Evolutionary conservation across 2,797 vertebrate genomes (phyloP).

Genomic region (Gymnodraco acuticeps): DNA sequence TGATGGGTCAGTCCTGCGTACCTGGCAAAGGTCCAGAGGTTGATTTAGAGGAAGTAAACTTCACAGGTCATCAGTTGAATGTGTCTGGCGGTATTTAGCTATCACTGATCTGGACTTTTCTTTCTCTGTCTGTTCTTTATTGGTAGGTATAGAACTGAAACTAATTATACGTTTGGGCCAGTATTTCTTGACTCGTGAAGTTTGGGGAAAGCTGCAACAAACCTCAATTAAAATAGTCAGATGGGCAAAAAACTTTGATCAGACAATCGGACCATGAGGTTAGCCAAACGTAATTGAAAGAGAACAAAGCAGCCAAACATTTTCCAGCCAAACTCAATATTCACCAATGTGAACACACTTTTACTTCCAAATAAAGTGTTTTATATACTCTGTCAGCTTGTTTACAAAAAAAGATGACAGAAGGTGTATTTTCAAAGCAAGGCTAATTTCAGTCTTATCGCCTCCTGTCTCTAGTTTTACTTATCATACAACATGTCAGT

Average conservation of each 20-base stretch:
- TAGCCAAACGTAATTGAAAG: neutral
- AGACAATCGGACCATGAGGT: neutral
- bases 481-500: neutral
- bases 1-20: constrained; percentile 24
- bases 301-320: neutral
- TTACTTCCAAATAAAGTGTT: neutral
- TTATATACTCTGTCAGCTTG: neutral
- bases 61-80: constrained; percentile 31
- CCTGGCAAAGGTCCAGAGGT: constrained; percentile 39
- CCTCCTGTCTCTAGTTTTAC: neutral
- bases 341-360: neutral
- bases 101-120: neutral
- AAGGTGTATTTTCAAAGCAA: neutral
- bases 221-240: too few species aligned
- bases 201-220: neutral
- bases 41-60: constrained; percentile 51
- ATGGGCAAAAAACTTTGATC: neutral
- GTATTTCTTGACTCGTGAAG: neutral
- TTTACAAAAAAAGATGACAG: neutral
- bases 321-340: constrained; percentile 2
- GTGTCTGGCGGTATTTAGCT: neutral
- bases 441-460: neutral
- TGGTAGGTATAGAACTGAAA: neutral
- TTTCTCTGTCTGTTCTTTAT: neutral
- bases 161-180: too few species aligned